Conservation (phyloP, 2,797 vertebrate species). For the Darevskia mixta region DNA sequence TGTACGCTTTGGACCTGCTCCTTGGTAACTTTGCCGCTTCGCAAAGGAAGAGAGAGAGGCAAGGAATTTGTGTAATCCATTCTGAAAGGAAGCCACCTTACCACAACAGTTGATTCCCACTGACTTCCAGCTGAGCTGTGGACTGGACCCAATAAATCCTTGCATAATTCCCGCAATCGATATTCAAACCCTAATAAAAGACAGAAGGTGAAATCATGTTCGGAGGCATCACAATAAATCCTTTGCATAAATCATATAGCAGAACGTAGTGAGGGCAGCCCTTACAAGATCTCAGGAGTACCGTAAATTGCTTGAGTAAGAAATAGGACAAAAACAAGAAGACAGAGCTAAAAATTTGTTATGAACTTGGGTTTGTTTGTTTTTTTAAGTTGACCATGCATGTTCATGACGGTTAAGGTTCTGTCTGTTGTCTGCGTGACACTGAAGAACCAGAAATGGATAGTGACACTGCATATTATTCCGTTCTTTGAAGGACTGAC, state of each 20-base stretch:
- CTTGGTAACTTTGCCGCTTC: neutral
- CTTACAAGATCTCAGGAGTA: neutral
- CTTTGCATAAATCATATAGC: too few species aligned
- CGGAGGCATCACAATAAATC: neutral
- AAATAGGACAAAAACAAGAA: neutral
- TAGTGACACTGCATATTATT: too few species aligned
- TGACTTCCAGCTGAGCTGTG: constrained; percentile 90
- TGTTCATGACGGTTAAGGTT: neutral
- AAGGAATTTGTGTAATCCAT: neutral
- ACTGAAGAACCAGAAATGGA: neutral
- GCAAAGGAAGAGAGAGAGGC: neutral
- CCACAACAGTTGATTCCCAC: constrained; percentile 94
- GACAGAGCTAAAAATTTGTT: too few species aligned
- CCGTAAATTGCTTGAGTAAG: neutral
- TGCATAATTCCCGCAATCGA: constrained; percentile 93
- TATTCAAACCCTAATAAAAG: constrained; percentile 89
- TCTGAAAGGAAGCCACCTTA: constrained; percentile 68
- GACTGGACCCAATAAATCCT: constrained; percentile 95
- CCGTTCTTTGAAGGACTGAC: too few species aligned
- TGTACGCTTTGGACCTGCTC: neutral
- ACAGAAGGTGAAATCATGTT: constrained; percentile 50
- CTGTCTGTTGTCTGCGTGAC: neutral
- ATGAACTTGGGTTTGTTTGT: too few species aligned
- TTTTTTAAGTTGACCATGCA: too few species aligned
- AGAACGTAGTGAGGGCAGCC: neutral